A percentile compares a stretch with the other conserved stretches of the same genome.
phyloP scores from a whole-genome alignment of 2,888 invertebrate genomes.

The Pristionchus fissidentatus region DNA sequence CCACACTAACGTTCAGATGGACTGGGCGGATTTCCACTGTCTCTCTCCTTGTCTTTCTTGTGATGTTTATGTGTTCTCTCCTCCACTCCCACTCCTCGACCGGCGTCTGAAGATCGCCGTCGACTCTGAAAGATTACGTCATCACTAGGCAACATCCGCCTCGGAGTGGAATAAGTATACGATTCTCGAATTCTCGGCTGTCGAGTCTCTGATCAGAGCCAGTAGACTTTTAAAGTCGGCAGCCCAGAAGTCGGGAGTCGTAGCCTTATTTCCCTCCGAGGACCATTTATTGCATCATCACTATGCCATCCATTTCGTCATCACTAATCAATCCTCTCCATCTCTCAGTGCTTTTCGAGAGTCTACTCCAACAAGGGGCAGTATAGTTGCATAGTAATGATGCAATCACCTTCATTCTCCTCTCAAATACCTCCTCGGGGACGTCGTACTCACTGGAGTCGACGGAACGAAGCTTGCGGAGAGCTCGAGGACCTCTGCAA shows the following conservation, averaged over 20 bases:
- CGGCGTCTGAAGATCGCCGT: conserved; percentile 40
- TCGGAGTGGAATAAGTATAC: neutral
- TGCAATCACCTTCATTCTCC: conserved; percentile 28
- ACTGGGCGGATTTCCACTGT: neutral
- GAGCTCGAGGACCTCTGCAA: neutral
- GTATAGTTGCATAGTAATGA: neutral
- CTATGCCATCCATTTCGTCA: too few relatives aligned
- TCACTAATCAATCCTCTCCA: too few relatives aligned
- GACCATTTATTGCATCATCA: too few relatives aligned
- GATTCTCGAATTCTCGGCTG: too few relatives aligned
- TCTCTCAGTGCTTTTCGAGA: too few relatives aligned
- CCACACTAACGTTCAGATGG: neutral
- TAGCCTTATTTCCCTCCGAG: too few relatives aligned
- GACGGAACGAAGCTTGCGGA: conserved; percentile 29
- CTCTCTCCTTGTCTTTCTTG: conserved; percentile 1
- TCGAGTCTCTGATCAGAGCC: too few relatives aligned
- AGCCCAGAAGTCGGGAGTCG: too few relatives aligned
- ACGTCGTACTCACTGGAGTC: conserved; percentile 37
- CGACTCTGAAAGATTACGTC: conserved; percentile 15
- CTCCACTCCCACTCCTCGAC: neutral
- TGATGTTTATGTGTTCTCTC: neutral
- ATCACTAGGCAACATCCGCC: neutral
- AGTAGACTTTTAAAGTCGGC: too few relatives aligned
- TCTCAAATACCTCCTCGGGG: conserved; percentile 27
- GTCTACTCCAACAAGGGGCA: too few relatives aligned